These are phyloP conservation scores for Eumacrocentrus americanus DNA, from an alignment of 2,888 invertebrate genomes.

Conservation along the genomic window DNA sequence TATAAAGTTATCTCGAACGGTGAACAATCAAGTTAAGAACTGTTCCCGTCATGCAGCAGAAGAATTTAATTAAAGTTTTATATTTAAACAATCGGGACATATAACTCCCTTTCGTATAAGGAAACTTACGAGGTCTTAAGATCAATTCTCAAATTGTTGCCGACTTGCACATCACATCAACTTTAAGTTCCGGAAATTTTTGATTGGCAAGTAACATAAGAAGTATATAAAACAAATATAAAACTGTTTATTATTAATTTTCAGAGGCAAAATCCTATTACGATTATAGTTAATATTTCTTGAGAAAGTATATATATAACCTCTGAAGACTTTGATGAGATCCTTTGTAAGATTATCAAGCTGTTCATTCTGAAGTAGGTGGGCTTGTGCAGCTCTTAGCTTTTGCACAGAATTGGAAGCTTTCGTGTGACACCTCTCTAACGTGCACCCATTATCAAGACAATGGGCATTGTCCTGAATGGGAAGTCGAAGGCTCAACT, in stretches of 20 bases:
- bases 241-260: too few species aligned
- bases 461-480: conserved; percentile 38
- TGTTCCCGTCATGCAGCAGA: conserved; percentile 37
- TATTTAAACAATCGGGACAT: conserved; percentile 26
- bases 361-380: neutral
- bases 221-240: too few species aligned
- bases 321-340: neutral
- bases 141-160: conserved; percentile 2
- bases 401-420: conserved; percentile 33
- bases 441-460: conserved; percentile 38
- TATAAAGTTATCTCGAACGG: conserved; percentile 39
- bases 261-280: too few species aligned
- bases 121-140: neutral
- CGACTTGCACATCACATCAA: too few species aligned
- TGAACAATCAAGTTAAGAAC: conserved; percentile 43
- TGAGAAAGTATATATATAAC: neutral
- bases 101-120: neutral
- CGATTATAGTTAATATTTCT: neutral
- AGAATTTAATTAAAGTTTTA: conserved; percentile 45
- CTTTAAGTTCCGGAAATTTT: too few species aligned
- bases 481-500: conserved; percentile 21
- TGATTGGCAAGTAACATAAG: too few species aligned
- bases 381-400: conserved; percentile 22
- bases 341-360: neutral
- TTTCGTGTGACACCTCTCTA: conserved; percentile 33